A percentile compares a stretch with the other conserved stretches of the same genome.
phyloP scores from a whole-genome alignment of 2,113 vertebrate species.

The Eptesicus fuscus region DNA sequence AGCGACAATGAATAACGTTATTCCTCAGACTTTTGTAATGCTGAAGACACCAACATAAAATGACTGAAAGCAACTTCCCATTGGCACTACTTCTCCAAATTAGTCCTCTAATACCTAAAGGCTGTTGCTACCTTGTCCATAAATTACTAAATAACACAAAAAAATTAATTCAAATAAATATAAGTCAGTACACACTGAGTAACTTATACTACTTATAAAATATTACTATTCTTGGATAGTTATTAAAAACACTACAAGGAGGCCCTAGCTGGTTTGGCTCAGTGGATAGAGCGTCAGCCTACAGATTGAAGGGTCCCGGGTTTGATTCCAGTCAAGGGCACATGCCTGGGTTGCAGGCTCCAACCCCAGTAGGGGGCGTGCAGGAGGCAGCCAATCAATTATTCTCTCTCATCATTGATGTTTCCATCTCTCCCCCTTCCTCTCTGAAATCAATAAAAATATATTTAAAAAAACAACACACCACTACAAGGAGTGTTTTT shows the following conservation, averaged over 20 bases:
- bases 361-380: too few relatives aligned
- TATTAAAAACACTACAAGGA: too few relatives aligned
- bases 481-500: not conserved
- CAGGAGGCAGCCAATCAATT: too few relatives aligned
- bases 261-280: too few relatives aligned
- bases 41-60: constrained; percentile 20
- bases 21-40: not conserved
- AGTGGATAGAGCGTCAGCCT: too few relatives aligned
- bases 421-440: too few relatives aligned
- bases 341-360: too few relatives aligned
- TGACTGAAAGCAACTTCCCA: not conserved
- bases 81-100: not conserved
- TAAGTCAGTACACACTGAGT: not conserved
- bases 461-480: too few relatives aligned
- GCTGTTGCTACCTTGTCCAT: not conserved
- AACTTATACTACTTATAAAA: not conserved
- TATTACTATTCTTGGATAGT: not conserved
- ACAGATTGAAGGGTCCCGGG: too few relatives aligned
- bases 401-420: too few relatives aligned
- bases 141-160: constrained; percentile 6
- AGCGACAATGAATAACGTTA: not conserved
- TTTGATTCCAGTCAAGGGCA: too few relatives aligned
- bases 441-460: too few relatives aligned
- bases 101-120: not conserved
- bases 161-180: not conserved